These are phyloP conservation scores for Daktulosphaira vitifoliae DNA, from an alignment of 1,140 invertebrate genomes.

Conservation along the genomic window DNA sequence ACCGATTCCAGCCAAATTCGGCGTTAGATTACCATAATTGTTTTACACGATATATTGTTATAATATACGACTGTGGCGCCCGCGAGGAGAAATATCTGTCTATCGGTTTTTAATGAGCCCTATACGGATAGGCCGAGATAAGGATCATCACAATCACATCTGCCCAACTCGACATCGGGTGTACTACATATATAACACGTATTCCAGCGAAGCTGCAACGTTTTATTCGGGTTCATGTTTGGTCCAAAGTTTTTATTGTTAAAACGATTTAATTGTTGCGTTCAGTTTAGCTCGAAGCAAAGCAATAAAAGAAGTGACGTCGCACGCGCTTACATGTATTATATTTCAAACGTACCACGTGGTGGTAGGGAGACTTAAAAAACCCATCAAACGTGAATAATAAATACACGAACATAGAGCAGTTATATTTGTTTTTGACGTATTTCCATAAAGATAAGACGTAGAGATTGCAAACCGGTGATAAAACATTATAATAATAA, in stretches of 20 bases:
- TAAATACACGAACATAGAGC: no score
- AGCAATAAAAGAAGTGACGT: constrained; percentile 11
- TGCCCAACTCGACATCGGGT: no score
- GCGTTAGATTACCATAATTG: constrained; percentile 25
- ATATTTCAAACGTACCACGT: no score
- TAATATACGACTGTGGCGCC: not conserved
- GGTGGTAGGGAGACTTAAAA: not conserved
- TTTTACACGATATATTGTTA: no score
- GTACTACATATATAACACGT: no score
- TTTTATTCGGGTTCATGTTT: no score
- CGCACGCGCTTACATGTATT: not conserved
- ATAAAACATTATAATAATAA: constrained; percentile 19
- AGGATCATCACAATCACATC: no score
- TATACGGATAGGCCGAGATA: not conserved
- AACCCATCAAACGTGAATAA: no score
- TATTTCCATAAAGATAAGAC: constrained; percentile 13
- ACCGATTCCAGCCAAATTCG: constrained; percentile 4
- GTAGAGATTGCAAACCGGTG: constrained; percentile 15
- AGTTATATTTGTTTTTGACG: no score
- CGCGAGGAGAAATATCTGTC: not conserved
- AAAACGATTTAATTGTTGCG: constrained; percentile 10
- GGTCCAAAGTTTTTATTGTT: not conserved
- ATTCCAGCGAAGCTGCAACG: no score
- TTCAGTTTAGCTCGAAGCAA: not conserved
- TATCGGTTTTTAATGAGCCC: constrained; percentile 26